Conservation (phyloP, 2,113 vertebrate genomes). For the Sapayoa aenigma region DNA sequence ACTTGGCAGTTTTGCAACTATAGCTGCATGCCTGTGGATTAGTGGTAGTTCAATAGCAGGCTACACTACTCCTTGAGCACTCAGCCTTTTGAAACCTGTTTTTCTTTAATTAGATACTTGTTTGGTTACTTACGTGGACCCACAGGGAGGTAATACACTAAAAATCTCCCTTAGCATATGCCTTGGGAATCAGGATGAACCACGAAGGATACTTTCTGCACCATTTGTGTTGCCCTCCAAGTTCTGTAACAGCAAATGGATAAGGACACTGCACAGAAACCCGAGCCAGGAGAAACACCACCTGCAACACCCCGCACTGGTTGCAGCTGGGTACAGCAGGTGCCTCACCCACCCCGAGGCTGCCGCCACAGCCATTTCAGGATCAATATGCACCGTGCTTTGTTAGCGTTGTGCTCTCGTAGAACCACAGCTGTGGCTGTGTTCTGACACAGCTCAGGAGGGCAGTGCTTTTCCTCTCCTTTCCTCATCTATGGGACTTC, state of each 20-base stretch:
- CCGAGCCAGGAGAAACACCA: background rate
- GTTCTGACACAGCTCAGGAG: background rate
- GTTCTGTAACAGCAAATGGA: background rate
- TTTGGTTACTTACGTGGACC: background rate
- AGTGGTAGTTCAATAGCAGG: rapidly evolving
- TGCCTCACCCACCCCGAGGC: rapidly evolving
- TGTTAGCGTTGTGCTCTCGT: rapidly evolving
- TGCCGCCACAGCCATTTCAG: background rate
- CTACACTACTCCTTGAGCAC: background rate
- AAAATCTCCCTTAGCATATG: background rate
- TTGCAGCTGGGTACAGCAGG: background rate
- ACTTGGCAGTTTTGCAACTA: rapidly evolving
- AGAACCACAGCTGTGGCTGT: no score
- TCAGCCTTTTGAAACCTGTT: background rate
- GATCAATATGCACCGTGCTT: rapidly evolving
- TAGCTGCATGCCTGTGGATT: rapidly evolving
- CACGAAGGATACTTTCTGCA: background rate
- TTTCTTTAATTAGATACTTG: background rate
- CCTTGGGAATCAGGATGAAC: no score
- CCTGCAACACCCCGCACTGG: rapidly evolving
- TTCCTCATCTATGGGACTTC: background rate
- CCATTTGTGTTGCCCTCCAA: rapidly evolving
- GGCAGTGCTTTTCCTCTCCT: background rate
- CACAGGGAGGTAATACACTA: no score
- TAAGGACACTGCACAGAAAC: background rate